Evolutionary conservation across 1,140 invertebrate species (phyloP), one percentile per base, ranked within the genome.

Genomic region (Pogonomyrmex californicus): DNA sequence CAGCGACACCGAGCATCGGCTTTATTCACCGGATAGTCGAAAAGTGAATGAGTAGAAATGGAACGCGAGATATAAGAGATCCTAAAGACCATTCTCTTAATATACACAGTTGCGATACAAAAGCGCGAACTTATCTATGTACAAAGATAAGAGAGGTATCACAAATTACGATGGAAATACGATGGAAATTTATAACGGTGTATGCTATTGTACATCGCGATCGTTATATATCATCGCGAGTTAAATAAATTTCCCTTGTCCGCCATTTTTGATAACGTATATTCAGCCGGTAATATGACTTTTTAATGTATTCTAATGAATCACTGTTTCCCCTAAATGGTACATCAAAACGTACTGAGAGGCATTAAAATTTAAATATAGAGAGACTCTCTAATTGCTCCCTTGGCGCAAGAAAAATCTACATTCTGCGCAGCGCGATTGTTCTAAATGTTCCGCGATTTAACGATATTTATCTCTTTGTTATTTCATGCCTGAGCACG

Each of bases 401-500:
- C 6, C 68, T 83, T 38, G 68, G 17, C 41, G 54, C 44, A 30
- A 73, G 68, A 73, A 83, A 83, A 60, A 73, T 73, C 54, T 82
- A 73, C 66, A 75, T 47, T 47, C 41, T 14, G 75, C 33, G 49
- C 23, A 41, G 54, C 47, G 38, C 47, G 38, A 65, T 70, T 68
- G 51, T 82, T 47, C 49, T 86, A 58, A 49, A 62, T 79, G 56
- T 51, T 14, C 66, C 71, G 30, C 65, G 33, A 78, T 60, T 71
- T 63, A 71, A 47, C 66, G 58, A 73, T 38, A 54, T 85, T 70
- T 71, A 51, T 79, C 62, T 62, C 75, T 54, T 68, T 87, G 49
- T 85, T 78, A 51, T 70, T 66, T 75, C 47, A 44, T 83, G 68
- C 79, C 75, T 83, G 79, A 83, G 79, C 63, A 86, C 49, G 63